Percentiles rank a stretch among this genome's conserved stretches.
Evolutionary conservation across 2,113 vertebrate genomes (phyloP).

Genomic region (Isurus oxyrinchus): DNA sequence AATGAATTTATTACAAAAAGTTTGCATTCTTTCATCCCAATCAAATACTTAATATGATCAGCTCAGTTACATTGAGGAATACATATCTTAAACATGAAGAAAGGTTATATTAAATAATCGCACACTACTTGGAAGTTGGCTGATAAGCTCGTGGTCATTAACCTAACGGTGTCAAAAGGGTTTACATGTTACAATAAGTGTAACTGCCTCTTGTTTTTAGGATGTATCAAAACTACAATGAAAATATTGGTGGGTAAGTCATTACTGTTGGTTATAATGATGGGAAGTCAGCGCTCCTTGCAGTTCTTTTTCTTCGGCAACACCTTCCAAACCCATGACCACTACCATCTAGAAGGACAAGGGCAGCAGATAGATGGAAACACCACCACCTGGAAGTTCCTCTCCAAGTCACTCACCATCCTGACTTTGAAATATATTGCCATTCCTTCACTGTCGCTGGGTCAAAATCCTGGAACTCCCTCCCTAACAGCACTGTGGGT

Average conservation of each 20-base stretch:
- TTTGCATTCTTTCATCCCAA: background rate
- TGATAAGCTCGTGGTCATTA: background rate
- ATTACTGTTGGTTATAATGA: background rate
- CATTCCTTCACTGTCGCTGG: too few species aligned
- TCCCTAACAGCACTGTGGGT: too few species aligned
- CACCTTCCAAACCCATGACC: too few species aligned
- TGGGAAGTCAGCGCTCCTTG: background rate
- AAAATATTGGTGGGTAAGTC: conserved; percentile 2
- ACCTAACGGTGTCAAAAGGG: background rate
- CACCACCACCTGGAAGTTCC: too few species aligned
- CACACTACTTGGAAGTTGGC: background rate
- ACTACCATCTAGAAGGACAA: too few species aligned
- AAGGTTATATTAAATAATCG: background rate
- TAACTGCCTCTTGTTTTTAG: background rate
- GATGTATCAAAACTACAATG: background rate
- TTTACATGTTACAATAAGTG: background rate
- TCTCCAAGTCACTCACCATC: too few species aligned
- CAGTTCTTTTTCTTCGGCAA: too few species aligned
- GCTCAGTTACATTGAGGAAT: background rate
- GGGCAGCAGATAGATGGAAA: too few species aligned
- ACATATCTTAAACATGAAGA: background rate
- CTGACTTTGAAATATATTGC: too few species aligned
- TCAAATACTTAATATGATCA: background rate
- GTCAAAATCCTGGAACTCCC: too few species aligned
- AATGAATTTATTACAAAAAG: background rate